These are phyloP conservation scores for Asbolus verrucosus DNA, from an alignment of 1,140 invertebrate species.

Conservation along the genomic window DNA sequence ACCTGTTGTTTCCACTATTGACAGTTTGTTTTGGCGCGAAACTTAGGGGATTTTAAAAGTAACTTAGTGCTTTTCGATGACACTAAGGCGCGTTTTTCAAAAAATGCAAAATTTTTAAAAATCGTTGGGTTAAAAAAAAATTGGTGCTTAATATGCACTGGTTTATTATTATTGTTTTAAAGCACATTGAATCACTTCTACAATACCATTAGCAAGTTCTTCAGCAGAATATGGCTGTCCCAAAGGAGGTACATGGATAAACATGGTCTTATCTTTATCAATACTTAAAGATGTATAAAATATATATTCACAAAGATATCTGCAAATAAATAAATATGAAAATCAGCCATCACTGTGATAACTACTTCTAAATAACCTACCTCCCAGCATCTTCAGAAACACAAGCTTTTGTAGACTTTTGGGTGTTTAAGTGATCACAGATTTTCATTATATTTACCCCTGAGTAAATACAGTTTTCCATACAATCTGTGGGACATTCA, in stretches of 20 bases:
- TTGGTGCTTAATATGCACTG: too few relatives aligned
- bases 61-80: too few relatives aligned
- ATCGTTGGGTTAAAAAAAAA: too few relatives aligned
- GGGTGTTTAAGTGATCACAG: constrained; percentile 65
- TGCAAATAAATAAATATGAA: constrained; percentile 60
- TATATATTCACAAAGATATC: constrained; percentile 78
- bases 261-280: constrained; percentile 69
- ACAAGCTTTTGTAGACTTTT: constrained; percentile 58
- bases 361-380: constrained; percentile 32
- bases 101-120: too few relatives aligned
- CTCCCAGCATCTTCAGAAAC: constrained; percentile 67
- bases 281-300: constrained; percentile 74
- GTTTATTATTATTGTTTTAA: constrained; percentile 46
- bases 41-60: too few relatives aligned
- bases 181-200: constrained; percentile 67
- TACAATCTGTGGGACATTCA: constrained; percentile 64
- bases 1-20: too few relatives aligned
- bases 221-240: constrained; percentile 68
- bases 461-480: constrained; percentile 64
- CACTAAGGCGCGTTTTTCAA: too few relatives aligned
- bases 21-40: too few relatives aligned
- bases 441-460: constrained; percentile 64
- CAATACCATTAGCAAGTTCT: constrained; percentile 69
- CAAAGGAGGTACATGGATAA: constrained; percentile 75
- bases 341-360: not conserved